Conservation (phyloP, 2,888 invertebrate species). For the Orthosia incerta region DNA sequence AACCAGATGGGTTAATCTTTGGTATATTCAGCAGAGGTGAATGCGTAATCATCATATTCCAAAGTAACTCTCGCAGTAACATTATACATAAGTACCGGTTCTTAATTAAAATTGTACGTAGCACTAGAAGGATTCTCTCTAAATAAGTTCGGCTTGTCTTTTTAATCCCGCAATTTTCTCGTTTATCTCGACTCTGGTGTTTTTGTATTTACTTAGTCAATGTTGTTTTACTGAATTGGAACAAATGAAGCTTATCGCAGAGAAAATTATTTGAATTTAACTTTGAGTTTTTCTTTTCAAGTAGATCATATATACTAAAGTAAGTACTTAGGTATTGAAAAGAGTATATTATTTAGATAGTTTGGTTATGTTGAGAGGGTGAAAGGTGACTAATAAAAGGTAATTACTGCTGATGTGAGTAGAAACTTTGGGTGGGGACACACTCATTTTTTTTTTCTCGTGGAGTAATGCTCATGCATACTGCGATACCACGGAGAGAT, state of each 20-base stretch:
- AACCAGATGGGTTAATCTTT: conserved; percentile 33
- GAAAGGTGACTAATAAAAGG: too few relatives aligned
- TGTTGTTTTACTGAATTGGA: conserved; percentile 32
- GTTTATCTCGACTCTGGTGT: conserved; percentile 19
- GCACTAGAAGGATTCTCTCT: conserved; percentile 14
- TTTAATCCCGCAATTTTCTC: conserved; percentile 50
- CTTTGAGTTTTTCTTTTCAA: not conserved
- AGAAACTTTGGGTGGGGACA: too few relatives aligned
- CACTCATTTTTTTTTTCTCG: too few relatives aligned
- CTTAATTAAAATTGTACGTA: conserved; percentile 51
- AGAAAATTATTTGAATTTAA: not conserved
- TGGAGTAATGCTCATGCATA: too few relatives aligned
- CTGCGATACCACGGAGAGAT: too few relatives aligned
- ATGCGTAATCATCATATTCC: conserved; percentile 31
- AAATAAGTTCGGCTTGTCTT: conserved; percentile 49
- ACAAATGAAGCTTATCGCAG: conserved; percentile 12
- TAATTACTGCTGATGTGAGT: too few relatives aligned
- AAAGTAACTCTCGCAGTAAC: conserved; percentile 20
- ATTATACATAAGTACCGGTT: conserved; percentile 26
- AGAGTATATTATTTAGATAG: too few relatives aligned
- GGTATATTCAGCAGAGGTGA: conserved; percentile 28
- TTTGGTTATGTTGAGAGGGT: too few relatives aligned
- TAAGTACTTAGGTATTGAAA: too few relatives aligned
- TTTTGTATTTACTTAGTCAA: conserved; percentile 39
- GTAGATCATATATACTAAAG: not conserved